These are phyloP conservation scores for Electrophaes corylata DNA, from an alignment of 2,888 invertebrate species.

Conservation along the genomic window DNA sequence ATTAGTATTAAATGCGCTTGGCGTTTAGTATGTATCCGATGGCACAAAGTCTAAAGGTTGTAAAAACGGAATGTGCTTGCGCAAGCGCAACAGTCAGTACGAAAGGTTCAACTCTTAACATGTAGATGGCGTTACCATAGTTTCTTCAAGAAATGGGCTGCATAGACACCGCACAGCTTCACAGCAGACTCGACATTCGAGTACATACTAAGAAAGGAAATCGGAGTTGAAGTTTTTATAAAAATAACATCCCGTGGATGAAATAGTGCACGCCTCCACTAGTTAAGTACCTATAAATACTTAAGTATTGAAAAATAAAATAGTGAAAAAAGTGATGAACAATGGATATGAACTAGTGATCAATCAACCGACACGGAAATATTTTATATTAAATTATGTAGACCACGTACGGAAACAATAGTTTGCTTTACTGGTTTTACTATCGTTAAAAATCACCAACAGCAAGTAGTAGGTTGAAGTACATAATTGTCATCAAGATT, in stretches of 20 bases:
- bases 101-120: constrained; percentile 7
- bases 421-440: not conserved
- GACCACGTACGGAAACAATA: not conserved
- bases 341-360: too few species aligned
- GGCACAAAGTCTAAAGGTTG: not conserved
- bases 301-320: too few species aligned
- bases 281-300: too few species aligned
- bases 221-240: too few species aligned
- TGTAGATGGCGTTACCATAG: constrained; percentile 35
- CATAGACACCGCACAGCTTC: too few species aligned
- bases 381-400: not conserved
- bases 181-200: too few species aligned
- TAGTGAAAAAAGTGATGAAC: too few species aligned
- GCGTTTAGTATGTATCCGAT: not conserved
- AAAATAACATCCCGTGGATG: too few species aligned
- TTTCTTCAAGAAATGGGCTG: too few species aligned
- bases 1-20: constrained; percentile 4
- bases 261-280: too few species aligned
- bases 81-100: constrained; percentile 19
- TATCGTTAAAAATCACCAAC: not conserved
- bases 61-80: constrained; percentile 6
- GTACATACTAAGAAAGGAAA: too few species aligned
- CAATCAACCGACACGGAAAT: too few species aligned
- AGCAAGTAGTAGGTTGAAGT: not conserved
- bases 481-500: not conserved